Evolutionary conservation across 2,797 vertebrate species (phyloP).

Genomic region (Premnoplex brunnescens): DNA sequence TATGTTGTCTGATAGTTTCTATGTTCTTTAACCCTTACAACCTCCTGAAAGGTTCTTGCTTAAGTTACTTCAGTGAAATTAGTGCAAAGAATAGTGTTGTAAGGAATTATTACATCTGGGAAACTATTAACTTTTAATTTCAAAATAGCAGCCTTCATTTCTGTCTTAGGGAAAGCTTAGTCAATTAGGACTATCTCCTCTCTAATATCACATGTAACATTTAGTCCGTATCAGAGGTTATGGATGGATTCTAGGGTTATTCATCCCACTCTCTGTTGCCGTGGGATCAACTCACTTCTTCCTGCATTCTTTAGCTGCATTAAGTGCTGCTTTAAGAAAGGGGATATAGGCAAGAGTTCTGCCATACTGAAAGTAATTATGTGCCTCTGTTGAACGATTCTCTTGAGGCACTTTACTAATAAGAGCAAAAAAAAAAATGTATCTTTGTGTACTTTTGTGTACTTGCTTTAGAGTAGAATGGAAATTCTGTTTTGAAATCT

Average conservation of each 20-base stretch:
- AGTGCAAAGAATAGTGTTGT: background rate
- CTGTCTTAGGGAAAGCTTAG: background rate
- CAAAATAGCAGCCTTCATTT: background rate
- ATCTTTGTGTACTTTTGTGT: too few species aligned
- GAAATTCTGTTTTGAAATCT: background rate
- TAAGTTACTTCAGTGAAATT: background rate
- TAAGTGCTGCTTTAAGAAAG: background rate
- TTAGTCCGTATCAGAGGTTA: background rate
- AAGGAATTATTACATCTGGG: background rate
- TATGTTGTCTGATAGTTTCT: background rate
- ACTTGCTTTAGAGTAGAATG: background rate
- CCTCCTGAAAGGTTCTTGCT: background rate
- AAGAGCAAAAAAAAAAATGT: background rate
- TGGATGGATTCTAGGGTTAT: background rate
- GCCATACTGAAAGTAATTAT: background rate
- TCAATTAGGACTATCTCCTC: background rate
- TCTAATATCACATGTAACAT: background rate
- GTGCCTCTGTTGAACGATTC: background rate
- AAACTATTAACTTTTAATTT: background rate
- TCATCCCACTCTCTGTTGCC: background rate
- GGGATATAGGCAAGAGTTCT: background rate
- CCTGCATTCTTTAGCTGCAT: background rate
- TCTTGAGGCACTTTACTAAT: background rate
- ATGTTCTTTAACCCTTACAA: background rate
- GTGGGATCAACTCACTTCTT: background rate